Conservation (phyloP, 2,888 invertebrate species). For the Cremastinae sp. region DNA sequence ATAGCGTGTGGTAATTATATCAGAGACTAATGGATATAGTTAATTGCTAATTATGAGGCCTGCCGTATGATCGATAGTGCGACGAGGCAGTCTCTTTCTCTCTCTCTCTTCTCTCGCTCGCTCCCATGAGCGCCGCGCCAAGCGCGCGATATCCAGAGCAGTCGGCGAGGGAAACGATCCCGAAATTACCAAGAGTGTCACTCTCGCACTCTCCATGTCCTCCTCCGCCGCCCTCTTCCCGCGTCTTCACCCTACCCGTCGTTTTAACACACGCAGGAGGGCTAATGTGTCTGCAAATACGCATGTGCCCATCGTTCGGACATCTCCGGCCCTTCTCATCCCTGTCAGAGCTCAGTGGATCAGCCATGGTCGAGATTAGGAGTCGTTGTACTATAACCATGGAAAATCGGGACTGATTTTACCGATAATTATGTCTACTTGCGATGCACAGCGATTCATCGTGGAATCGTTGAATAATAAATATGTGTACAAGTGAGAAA, state of each 20-base stretch:
- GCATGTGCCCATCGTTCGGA: conserved; percentile 3
- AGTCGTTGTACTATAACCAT: conserved; percentile 73
- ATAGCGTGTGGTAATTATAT: conserved; percentile 80
- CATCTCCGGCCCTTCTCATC: conserved; percentile 41
- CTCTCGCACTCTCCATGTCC: conserved; percentile 70
- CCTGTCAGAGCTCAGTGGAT: conserved; percentile 70
- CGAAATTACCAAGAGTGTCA: conserved; percentile 76
- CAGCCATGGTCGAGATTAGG: conserved; percentile 73
- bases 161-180: conserved; percentile 65
- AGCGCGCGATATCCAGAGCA: conserved; percentile 64
- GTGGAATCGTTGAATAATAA: too few species aligned
- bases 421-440: too few species aligned
- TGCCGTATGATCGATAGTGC: conserved; percentile 80
- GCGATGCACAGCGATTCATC: too few species aligned
- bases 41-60: conserved; percentile 81
- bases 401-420: too few species aligned
- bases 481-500: conserved; percentile 73
- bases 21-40: conserved; percentile 80
- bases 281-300: neutral
- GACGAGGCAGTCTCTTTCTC: conserved; percentile 72
- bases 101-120: conserved; percentile 30
- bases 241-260: conserved; percentile 53
- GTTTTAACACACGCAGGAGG: conserved; percentile 30
- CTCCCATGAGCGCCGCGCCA: conserved; percentile 53
- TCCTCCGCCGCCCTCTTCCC: conserved; percentile 39